Base-by-base conservation (phyloP, 1,140 invertebrate species). In the Penaeus vannamei region DNA sequence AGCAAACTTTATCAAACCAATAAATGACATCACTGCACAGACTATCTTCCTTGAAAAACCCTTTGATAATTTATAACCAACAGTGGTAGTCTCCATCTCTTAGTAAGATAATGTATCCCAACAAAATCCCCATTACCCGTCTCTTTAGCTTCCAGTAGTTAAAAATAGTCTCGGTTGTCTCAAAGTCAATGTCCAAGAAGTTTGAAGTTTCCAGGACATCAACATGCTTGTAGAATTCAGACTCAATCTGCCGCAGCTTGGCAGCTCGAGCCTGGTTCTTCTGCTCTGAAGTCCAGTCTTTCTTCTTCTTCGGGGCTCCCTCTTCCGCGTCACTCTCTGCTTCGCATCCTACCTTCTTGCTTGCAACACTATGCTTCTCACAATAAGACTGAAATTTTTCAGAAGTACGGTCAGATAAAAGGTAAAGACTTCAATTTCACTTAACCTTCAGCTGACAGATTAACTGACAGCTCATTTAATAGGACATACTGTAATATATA, bases 111-210 rank as follows among this genome's bases (percentile, higher is more conserved):
- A 53, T 53, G 46, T 8, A 12, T 53, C 46, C 46, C 46, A 53
- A 53, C 46, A 53, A 53, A 20, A 19, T 23, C 84, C n/a, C 32
- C 92, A 86, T 92, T 91, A 94, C 93, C 92, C 92, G 93, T 93
- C 98, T 95, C 92, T 99, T 99, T 36, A 99, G 93, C 93, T 98
- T 98, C 98, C 98, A 99, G 93, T 98, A 99, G 92, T 97, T 96
- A 93, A 96, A 98, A 92, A 99, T 97, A 91, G 96, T 96, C 90
- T 96, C 94, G 72, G 98, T 95, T 66, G 96, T 96, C 91, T 98
- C 97, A 90, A 95, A 94, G 92, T 98, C 97, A 61, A 98, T 94
- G 92, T 97, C 96, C 84, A 98, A 95, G 53, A 91, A 93, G 87
- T 92, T 91, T 17, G 93, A 92, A 10, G 94, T 92, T 92, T 98